Base-by-base conservation (phyloP, 1,140 invertebrate genomes). In the Wiebesia pumilae region DNA sequence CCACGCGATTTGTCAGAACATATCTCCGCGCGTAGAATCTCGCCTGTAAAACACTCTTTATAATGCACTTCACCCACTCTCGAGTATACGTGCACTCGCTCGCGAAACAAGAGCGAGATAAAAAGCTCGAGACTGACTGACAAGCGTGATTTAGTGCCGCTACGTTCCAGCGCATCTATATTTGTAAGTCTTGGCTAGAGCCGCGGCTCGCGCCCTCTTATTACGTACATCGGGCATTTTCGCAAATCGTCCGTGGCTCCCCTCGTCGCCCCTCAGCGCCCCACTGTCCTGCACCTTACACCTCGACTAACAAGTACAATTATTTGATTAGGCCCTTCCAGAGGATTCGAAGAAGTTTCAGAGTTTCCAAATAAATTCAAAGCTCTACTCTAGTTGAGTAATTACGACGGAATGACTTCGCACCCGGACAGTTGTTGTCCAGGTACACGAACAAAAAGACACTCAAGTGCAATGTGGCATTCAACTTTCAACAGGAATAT, bases 101-200 rank as follows among this genome's bases (percentile, higher is more conserved):
- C 40, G 40, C 38, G 75, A 51, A 58, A 58, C 79, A 85, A 89
- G 87, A 91, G 86, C 12, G 73, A 84, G 90, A 90, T 90, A 84
- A 88, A 89, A 88, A 88, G 71, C 38, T 83, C 88, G 85, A 86
- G 88, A 85, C 81, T 80, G 81, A 88, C 89, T 88, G 91, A 91
- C 91, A 90, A 90, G 90, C 83, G 83, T 93, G 92, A 93, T 93
- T 92, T 93, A 93, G 88, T 90, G 89, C 82, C 90, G 89, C 91
- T 92, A 91, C 90, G 91, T 54, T 19, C 30, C 87, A 88, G 84
- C 79, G 82, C 81, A 77, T 85, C 88, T 27, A 27, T 88, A 90
- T 91, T 90, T 87, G 89, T 89, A 90, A 91, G 90, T 90, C 89
- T 90, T 80, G 47, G 79, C 80, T 87, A 81, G 83, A 88, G 84